Base-by-base conservation (phyloP, 2,888 invertebrate genomes). In the Caenorhabditis sp. region DNA sequence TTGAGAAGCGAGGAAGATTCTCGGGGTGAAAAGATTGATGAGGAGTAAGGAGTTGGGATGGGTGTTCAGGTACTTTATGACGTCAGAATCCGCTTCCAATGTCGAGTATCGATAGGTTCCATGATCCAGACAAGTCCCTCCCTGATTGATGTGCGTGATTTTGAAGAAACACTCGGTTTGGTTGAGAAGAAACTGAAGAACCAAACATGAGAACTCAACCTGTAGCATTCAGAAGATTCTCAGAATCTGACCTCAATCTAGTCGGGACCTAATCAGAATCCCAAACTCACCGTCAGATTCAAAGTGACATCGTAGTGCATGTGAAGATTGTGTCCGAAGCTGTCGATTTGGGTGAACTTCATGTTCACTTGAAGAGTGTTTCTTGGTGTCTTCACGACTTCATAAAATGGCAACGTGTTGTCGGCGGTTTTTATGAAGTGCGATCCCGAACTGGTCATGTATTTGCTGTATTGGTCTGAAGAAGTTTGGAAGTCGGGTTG, bases 51-150 rank as follows among this genome's bases (percentile, higher is more conserved):
- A 58, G 5, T 26, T 10, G 14, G 14, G 24, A 22, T 54, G 26
- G 10, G 24, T 16, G 4, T 26, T 54, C 26, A 24, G 26, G 10
- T 54, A 5, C 7, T 54, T 14, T 2, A 24, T 12, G 12, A 26
- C 10, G 2, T 38, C 38, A 10, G 38, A 38, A 38, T 38, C 49
- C 22, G n/a, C 49, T 49, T n/a, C 7, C 19, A 19, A 24, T 10
- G 26, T 54, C 24, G 22, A 24, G 12, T 54, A 24, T 12, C 26
- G 26, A 54, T 26, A 1, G 3, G 26, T 10, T 19, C 54, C 58
- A 58, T 58, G 58, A 28, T 58, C 58, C 19, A 35, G 1, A 58
- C 58, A 58, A 58, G n/a, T n/a, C 4, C 58, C 58, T 8, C 58
- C 58, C 26, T 54, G 19, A 7, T 24, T 54, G 4, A 54, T 54